Percentiles rank a stretch among this genome's conserved stretches.
Evolutionary conservation across 1,140 invertebrate genomes (phyloP).

Genomic region (Drosophila kepulauana): DNA sequence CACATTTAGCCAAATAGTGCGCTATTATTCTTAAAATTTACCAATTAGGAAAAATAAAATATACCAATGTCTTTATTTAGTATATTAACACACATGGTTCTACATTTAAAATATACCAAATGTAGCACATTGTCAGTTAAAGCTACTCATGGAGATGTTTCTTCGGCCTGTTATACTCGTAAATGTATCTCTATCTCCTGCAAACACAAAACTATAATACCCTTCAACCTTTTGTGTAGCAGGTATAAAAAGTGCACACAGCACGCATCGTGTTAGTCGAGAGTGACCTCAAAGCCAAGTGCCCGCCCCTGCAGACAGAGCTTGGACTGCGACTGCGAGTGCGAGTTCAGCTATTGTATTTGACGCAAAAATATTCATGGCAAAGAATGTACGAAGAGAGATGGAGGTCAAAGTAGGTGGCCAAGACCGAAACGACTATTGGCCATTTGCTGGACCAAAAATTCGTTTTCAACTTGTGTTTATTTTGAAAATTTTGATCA

Average conservation of each 20-base stretch:
- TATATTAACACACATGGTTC: no score
- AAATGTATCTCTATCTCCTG: no score
- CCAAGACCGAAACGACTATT: slow-evolving; percentile 53
- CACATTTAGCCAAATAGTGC: no score
- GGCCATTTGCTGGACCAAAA: slow-evolving; percentile 64
- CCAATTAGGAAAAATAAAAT: no score
- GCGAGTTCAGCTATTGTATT: slow-evolving; percentile 59
- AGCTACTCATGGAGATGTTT: no score
- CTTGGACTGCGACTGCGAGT: slow-evolving; percentile 12
- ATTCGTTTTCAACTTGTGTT: slow-evolving; percentile 51
- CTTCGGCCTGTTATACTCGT: no score
- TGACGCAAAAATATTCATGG: slow-evolving; percentile 78
- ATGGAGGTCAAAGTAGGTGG: slow-evolving; percentile 2
- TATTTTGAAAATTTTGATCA: slow-evolving; percentile 74
- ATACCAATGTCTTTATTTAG: no score
- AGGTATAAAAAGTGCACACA: slow-evolving; percentile 43
- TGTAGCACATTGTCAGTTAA: no score
- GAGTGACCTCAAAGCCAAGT: slow-evolving; percentile 36
- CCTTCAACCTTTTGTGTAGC: no score
- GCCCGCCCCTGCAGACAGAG: slow-evolving; percentile 27
- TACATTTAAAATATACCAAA: no score
- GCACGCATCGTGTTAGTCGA: slow-evolving; percentile 54
- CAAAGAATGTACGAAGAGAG: slow-evolving; percentile 24
- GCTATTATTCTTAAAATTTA: no score
- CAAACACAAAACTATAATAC: no score